phyloP scores from a whole-genome alignment of 2,797 vertebrate species.

The Nannoperca australis region DNA sequence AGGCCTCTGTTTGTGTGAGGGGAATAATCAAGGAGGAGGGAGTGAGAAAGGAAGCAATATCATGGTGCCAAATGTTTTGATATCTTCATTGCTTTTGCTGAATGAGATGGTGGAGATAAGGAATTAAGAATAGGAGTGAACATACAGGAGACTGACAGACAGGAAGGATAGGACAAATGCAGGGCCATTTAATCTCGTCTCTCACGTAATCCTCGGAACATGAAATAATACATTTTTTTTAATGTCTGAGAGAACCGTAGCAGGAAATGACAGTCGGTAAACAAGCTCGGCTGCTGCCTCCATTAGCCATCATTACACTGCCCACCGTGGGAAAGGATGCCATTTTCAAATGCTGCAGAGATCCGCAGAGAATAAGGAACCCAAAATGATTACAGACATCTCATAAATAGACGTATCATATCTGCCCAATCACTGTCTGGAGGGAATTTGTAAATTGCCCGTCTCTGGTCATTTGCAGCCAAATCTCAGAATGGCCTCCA shows the following conservation, averaged over 20 bases:
- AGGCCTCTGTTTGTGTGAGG: background rate
- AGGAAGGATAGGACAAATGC: constrained; percentile 27
- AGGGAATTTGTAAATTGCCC: constrained; percentile 49
- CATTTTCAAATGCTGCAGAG: constrained; percentile 49
- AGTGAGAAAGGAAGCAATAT: constrained; percentile 26
- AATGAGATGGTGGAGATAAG: constrained; percentile 1
- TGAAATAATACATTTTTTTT: constrained; percentile 13
- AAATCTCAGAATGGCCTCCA: constrained; percentile 38
- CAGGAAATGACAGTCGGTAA: constrained; percentile 80
- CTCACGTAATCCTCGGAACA: constrained; percentile 39
- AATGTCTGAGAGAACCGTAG: constrained; percentile 22
- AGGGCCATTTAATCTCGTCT: constrained; percentile 42
- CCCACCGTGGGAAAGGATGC: constrained; percentile 68
- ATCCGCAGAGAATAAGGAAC: constrained; percentile 46
- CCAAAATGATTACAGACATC: constrained; percentile 62
- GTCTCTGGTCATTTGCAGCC: constrained; percentile 50
- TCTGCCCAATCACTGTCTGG: constrained; percentile 58
- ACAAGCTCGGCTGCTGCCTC: constrained; percentile 68
- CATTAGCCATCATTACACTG: constrained; percentile 77
- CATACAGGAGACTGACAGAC: constrained; percentile 21
- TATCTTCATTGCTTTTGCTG: constrained; percentile 21
- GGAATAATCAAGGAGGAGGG: constrained; percentile 20
- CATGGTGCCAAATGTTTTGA: constrained; percentile 10
- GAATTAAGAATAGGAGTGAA: constrained; percentile 11
- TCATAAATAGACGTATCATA: constrained; percentile 71